Evolutionary conservation across 2,113 vertebrate genomes (phyloP).

Genomic region (Corythornis cristatus): DNA sequence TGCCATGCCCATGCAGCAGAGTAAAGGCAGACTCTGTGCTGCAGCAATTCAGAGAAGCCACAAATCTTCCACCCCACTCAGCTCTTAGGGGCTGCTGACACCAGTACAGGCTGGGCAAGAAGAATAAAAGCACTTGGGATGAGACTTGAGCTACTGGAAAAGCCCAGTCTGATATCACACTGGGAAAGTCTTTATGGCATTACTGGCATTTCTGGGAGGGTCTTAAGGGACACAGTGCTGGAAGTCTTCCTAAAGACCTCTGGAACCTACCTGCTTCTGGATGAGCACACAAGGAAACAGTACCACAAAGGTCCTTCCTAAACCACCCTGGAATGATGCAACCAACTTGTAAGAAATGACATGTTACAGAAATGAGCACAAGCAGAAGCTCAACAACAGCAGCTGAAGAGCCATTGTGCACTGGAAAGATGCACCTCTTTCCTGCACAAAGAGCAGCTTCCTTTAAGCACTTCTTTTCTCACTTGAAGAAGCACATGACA

Average conservation of each 20-base stretch:
- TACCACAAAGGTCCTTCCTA: not conserved
- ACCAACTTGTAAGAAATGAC: rapidly evolving
- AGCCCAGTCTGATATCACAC: not conserved
- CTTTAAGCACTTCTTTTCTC: not conserved
- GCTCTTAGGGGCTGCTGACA: not conserved
- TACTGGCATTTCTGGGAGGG: not conserved
- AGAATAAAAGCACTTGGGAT: not conserved
- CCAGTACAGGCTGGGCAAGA: not conserved
- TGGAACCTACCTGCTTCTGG: too few species aligned
- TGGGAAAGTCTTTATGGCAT: not conserved
- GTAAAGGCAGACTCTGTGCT: not conserved
- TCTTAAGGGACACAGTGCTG: not conserved
- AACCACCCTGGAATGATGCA: not conserved
- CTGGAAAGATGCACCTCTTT: not conserved
- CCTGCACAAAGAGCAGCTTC: not conserved
- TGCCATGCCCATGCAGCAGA: rapidly evolving
- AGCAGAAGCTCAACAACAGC: not conserved
- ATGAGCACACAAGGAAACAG: not conserved
- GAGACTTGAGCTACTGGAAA: not conserved
- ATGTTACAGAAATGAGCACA: not conserved
- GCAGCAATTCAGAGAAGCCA: not conserved
- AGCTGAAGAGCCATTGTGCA: not conserved
- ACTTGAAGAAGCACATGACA: not conserved
- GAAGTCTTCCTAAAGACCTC: not conserved
- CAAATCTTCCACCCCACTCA: not conserved